These are phyloP conservation scores for Anguilla megastoma DNA, from an alignment of 2,797 vertebrate genomes.

Conservation along the genomic window DNA sequence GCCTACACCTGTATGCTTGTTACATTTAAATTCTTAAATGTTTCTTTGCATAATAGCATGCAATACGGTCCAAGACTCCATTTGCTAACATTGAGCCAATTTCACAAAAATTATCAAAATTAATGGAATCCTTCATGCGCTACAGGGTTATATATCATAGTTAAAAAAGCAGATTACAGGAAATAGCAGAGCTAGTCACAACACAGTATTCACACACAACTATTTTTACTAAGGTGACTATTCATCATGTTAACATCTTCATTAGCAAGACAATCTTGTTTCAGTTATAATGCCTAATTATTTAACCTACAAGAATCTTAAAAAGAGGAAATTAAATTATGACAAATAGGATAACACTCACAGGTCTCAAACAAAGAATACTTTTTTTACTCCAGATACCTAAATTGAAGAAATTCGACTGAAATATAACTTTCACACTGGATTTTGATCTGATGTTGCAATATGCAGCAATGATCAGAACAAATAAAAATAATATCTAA, in stretches of 20 bases:
- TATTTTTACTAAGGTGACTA: not conserved
- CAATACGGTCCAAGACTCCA: not conserved
- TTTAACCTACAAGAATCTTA: not conserved
- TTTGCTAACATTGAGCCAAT: not conserved
- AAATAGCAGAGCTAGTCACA: constrained; percentile 30
- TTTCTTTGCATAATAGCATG: not conserved
- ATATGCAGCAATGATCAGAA: not conserved
- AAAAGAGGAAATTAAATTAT: not conserved
- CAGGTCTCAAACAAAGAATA: not conserved
- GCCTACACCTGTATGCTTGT: not conserved
- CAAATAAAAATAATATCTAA: not conserved
- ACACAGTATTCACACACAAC: constrained; percentile 28
- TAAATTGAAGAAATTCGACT: not conserved
- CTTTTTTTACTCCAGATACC: not conserved
- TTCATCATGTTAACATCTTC: constrained; percentile 37
- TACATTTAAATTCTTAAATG: not conserved
- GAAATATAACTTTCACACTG: not conserved
- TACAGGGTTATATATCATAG: not conserved
- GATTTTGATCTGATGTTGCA: not conserved
- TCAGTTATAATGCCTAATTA: not conserved
- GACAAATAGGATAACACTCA: not conserved
- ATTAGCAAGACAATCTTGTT: constrained; percentile 55
- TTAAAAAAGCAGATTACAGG: not conserved
- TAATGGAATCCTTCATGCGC: not conserved
- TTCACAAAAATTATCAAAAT: not conserved